A percentile compares a stretch with the other conserved stretches of the same genome.
Evolutionary conservation across 2,113 vertebrate genomes (phyloP).

Genomic region (Pithys albifrons): DNA sequence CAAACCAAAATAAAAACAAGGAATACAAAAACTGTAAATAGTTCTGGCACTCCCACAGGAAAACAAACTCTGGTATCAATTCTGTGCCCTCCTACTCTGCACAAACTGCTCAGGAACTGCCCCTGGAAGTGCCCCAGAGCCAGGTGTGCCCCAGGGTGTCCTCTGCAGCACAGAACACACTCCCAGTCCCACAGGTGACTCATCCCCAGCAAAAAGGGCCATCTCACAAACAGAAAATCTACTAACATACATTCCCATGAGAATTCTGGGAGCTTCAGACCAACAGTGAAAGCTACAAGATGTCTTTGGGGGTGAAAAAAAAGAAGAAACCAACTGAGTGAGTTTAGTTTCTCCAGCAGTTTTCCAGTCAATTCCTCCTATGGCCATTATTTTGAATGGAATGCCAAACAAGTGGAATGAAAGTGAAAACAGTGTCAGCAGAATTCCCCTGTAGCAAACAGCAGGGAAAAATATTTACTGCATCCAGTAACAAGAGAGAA

Average conservation of each 20-base stretch:
- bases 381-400: slow-evolving; percentile 8
- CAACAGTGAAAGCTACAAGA: neutral
- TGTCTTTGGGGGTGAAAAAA: rapidly evolving
- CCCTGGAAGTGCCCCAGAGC: neutral
- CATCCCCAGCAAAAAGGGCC: neutral
- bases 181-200: neutral
- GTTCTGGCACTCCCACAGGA: neutral
- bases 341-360: neutral
- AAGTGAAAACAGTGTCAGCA: slow-evolving; percentile 19
- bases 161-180: neutral
- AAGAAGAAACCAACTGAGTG: neutral
- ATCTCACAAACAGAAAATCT: neutral
- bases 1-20: neutral
- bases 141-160: neutral
- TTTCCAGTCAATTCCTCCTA: neutral
- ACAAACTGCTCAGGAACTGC: neutral
- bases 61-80: neutral
- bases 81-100: neutral
- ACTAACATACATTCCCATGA: neutral
- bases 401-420: slow-evolving; percentile 37
- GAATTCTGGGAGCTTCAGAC: neutral
- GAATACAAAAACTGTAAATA: neutral
- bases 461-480: slow-evolving; percentile 19
- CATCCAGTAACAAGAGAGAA: neutral
- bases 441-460: neutral